These are phyloP conservation scores for Dolichallabes microphthalmus DNA, from an alignment of 2,113 vertebrate species.

Conservation along the genomic window DNA sequence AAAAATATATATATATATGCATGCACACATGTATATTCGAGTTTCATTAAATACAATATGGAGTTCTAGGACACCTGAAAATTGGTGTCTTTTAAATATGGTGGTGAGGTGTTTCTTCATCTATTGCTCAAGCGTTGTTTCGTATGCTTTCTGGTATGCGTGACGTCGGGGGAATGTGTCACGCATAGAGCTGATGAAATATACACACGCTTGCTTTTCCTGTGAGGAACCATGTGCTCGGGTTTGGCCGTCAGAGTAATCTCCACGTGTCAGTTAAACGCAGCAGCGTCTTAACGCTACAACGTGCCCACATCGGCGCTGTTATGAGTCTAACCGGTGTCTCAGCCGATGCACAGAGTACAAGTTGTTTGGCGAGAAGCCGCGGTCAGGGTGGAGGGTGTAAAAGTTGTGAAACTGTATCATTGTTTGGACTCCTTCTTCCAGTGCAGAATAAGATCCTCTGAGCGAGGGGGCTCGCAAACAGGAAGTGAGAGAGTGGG, in stretches of 20 bases:
- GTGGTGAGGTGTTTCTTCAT: neutral
- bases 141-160: neutral
- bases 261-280: neutral
- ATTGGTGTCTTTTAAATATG: neutral
- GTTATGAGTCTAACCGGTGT: neutral
- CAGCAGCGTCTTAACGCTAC: neutral
- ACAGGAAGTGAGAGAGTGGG: conserved; percentile 68
- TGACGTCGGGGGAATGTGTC: conserved; percentile 6
- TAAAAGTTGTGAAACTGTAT: conserved; percentile 44
- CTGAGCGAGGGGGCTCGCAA: conserved; percentile 54
- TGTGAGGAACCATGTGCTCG: neutral
- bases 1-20: too few relatives aligned
- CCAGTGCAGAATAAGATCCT: conserved; percentile 45
- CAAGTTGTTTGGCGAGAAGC: conserved; percentile 27
- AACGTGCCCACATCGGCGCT: neutral
- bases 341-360: neutral
- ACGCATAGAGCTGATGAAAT: neutral
- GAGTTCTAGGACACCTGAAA: too few relatives aligned
- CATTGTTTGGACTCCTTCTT: conserved; percentile 60
- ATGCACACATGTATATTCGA: too few relatives aligned
- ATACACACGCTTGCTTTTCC: conserved; percentile 4
- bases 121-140: neutral
- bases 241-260: neutral
- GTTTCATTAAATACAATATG: neutral
- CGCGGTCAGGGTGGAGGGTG: conserved; percentile 51